Conservation (phyloP, 2,797 vertebrate species). For the Pagetopsis macropterus region DNA sequence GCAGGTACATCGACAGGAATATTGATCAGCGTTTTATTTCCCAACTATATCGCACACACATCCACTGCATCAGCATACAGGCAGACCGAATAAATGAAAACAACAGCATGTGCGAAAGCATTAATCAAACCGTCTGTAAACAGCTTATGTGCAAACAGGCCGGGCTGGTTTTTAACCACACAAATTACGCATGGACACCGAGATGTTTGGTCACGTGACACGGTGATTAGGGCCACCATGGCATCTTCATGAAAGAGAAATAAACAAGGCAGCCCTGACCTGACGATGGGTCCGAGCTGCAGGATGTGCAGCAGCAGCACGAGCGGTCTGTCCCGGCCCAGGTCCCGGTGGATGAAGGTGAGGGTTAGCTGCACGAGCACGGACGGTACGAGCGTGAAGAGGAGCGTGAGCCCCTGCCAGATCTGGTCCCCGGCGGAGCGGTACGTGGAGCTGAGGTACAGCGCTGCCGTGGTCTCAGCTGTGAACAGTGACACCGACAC, state of each 20-base stretch:
- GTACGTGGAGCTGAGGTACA: slow-evolving; percentile 94
- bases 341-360: slow-evolving; percentile 95
- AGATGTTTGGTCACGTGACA: neutral
- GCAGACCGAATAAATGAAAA: slow-evolving; percentile 38
- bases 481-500: slow-evolving; percentile 93
- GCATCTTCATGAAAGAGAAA: neutral
- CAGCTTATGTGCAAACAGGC: slow-evolving; percentile 23
- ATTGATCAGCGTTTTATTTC: slow-evolving; percentile 52
- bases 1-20: slow-evolving; percentile 48
- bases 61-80: slow-evolving; percentile 16
- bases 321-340: slow-evolving; percentile 93
- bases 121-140: slow-evolving; percentile 18
- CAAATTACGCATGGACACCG: slow-evolving; percentile 1
- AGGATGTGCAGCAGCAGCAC: slow-evolving; percentile 94
- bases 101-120: slow-evolving; percentile 58
- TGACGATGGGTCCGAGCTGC: slow-evolving; percentile 94
- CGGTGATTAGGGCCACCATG: neutral
- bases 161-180: slow-evolving; percentile 14
- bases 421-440: slow-evolving; percentile 89
- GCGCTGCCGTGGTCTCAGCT: slow-evolving; percentile 90
- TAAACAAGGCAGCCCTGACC: slow-evolving; percentile 81
- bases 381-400: slow-evolving; percentile 93
- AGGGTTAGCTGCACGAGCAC: slow-evolving; percentile 94
- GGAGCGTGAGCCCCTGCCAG: slow-evolving; percentile 93
- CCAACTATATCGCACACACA: slow-evolving; percentile 31